Evolutionary conservation across 2,797 vertebrate genomes (phyloP).

Genomic region (Gadopsis bispinosus): DNA sequence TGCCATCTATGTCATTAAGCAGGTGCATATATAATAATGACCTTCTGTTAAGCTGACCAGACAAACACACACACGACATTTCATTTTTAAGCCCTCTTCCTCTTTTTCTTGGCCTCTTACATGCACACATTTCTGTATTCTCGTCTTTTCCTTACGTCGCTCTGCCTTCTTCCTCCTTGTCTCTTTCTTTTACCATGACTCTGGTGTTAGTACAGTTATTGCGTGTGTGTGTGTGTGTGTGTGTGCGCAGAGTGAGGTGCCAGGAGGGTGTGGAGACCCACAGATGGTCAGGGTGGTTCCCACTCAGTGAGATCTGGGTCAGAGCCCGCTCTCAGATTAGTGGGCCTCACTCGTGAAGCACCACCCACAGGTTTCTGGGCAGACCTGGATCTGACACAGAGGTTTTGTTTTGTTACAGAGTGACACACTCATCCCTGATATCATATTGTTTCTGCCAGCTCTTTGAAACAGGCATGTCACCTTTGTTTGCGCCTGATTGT

Average conservation of each 20-base stretch:
- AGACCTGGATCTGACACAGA: slow-evolving; percentile 80
- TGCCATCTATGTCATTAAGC: slow-evolving; percentile 52
- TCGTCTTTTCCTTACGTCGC: not conserved
- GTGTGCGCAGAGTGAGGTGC: slow-evolving; percentile 69
- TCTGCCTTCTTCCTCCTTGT: not conserved
- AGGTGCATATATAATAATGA: slow-evolving; percentile 42
- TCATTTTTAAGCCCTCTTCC: not conserved
- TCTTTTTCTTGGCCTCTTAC: slow-evolving; percentile 6
- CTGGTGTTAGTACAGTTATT: slow-evolving; percentile 17
- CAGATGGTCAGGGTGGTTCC: slow-evolving; percentile 89
- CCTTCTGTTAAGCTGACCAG: slow-evolving; percentile 37
- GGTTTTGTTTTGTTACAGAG: slow-evolving; percentile 75
- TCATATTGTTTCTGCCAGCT: slow-evolving; percentile 56
- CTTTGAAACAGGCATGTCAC: slow-evolving; percentile 57
- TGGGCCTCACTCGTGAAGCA: slow-evolving; percentile 78
- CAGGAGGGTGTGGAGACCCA: slow-evolving; percentile 85
- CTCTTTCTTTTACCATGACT: slow-evolving; percentile 15
- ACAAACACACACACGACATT: not conserved
- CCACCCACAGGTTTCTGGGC: slow-evolving; percentile 76
- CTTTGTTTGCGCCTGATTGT: slow-evolving; percentile 43
- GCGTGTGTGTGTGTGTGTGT: slow-evolving; percentile 20
- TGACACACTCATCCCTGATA: slow-evolving; percentile 49
- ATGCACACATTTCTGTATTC: not conserved
- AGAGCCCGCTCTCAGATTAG: slow-evolving; percentile 83
- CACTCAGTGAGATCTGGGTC: slow-evolving; percentile 85